phyloP scores from a whole-genome alignment of 2,888 invertebrate genomes.

The Eupithecia abbreviata region DNA sequence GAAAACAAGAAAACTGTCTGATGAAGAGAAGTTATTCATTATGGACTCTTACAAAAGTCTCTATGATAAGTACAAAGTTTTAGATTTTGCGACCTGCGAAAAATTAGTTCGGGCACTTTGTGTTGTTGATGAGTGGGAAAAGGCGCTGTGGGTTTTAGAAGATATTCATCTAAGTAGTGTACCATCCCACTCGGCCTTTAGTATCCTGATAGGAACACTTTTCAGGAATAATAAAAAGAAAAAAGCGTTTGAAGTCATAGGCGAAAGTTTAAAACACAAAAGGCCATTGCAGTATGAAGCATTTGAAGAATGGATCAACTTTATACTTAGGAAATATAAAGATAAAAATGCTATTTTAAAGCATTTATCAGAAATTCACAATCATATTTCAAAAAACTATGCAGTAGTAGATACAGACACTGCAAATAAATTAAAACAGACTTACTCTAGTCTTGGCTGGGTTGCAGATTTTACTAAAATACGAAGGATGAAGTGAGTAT shows the following conservation, averaged over 20 bases:
- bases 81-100: conserved; percentile 86
- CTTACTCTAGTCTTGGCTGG: conserved; percentile 64
- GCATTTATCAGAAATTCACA: conserved; percentile 83
- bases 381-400: conserved; percentile 81
- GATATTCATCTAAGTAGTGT: conserved; percentile 79
- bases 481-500: conserved; percentile 62
- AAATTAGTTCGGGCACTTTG: conserved; percentile 85
- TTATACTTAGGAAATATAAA: conserved; percentile 70
- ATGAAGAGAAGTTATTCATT: conserved; percentile 82
- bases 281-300: conserved; percentile 75
- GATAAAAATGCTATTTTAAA: conserved; percentile 60
- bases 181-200: conserved; percentile 79
- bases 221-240: conserved; percentile 83
- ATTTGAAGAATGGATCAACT: conserved; percentile 81
- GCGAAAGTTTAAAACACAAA: conserved; percentile 75
- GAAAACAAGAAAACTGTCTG: conserved; percentile 58
- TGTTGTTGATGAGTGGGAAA: conserved; percentile 86
- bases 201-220: conserved; percentile 82
- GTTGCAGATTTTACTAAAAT: conserved; percentile 62
- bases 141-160: conserved; percentile 84
- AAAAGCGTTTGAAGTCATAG: conserved; percentile 85
- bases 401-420: conserved; percentile 57
- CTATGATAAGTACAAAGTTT: conserved; percentile 78
- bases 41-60: conserved; percentile 76
- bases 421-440: conserved; percentile 60